phyloP scores from a whole-genome alignment of 1,140 invertebrate species.

The Cydia pomonella region DNA sequence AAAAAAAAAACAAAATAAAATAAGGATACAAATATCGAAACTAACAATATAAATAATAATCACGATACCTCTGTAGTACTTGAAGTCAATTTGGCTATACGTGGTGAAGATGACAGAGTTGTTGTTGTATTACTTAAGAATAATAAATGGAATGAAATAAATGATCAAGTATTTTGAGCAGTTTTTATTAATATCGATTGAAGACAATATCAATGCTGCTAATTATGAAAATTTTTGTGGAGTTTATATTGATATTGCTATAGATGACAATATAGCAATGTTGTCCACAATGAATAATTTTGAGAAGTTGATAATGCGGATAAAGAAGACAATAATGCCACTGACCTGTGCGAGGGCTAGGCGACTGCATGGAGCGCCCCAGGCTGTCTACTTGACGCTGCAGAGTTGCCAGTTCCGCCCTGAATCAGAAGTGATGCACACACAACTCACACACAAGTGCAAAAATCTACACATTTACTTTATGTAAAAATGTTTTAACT shows the following conservation, averaged over 20 bases:
- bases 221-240: too few species aligned
- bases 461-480: slow-evolving; percentile 27
- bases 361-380: slow-evolving; percentile 60
- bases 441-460: slow-evolving; percentile 61
- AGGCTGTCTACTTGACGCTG: slow-evolving; percentile 79
- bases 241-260: too few species aligned
- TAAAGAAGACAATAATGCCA: background rate
- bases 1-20: too few species aligned
- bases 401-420: slow-evolving; percentile 80
- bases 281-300: background rate
- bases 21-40: too few species aligned
- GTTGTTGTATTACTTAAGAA: too few species aligned
- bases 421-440: slow-evolving; percentile 64
- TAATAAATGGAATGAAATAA: too few species aligned
- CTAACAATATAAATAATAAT: too few species aligned
- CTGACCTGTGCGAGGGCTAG: slow-evolving; percentile 69
- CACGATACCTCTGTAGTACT: too few species aligned
- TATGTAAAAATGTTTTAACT: background rate
- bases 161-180: background rate
- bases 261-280: background rate
- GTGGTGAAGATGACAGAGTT: too few species aligned
- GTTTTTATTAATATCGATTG: too few species aligned
- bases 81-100: too few species aligned
- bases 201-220: too few species aligned
- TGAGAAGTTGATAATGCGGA: background rate